Conservation (phyloP, 2,888 invertebrate species). For the Microctonus hyperodae region DNA sequence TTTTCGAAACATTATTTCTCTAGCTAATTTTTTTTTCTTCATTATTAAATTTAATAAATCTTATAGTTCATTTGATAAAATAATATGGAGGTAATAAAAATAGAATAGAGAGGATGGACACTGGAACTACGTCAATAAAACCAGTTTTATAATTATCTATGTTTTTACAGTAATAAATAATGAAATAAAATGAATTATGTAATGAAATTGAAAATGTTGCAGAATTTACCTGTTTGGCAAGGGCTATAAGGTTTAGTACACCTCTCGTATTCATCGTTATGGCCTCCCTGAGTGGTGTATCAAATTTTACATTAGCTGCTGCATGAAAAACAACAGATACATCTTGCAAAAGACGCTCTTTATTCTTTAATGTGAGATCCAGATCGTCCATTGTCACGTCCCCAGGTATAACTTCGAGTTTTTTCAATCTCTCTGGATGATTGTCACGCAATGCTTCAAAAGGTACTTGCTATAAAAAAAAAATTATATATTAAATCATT, state of each 20-base stretch:
- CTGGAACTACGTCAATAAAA: conserved; percentile 16
- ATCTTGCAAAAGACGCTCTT: conserved; percentile 67
- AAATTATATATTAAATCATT: not conserved
- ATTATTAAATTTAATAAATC: no score
- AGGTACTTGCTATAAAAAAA: conserved; percentile 58
- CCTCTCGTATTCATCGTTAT: conserved; percentile 72
- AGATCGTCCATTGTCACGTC: conserved; percentile 70
- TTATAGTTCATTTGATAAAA: no score
- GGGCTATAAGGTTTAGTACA: conserved; percentile 66
- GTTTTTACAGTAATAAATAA: not conserved
- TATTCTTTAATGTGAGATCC: conserved; percentile 69
- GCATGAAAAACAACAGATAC: conserved; percentile 82
- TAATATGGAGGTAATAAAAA: not conserved
- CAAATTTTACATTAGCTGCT: conserved; percentile 85
- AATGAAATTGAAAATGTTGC: not conserved
- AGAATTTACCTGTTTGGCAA: conserved; percentile 59
- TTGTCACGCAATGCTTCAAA: conserved; percentile 64
- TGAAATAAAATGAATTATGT: not conserved
- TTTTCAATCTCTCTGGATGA: conserved; percentile 68
- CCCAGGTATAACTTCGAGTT: conserved; percentile 72
- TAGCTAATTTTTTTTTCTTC: not conserved
- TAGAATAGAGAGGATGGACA: not conserved
- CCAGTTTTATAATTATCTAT: conserved; percentile 32
- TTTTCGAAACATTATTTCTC: no score
- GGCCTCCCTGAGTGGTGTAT: conserved; percentile 71